phyloP scores from a whole-genome alignment of 2,888 invertebrate species.

The Orthonychiurus folsomi region DNA sequence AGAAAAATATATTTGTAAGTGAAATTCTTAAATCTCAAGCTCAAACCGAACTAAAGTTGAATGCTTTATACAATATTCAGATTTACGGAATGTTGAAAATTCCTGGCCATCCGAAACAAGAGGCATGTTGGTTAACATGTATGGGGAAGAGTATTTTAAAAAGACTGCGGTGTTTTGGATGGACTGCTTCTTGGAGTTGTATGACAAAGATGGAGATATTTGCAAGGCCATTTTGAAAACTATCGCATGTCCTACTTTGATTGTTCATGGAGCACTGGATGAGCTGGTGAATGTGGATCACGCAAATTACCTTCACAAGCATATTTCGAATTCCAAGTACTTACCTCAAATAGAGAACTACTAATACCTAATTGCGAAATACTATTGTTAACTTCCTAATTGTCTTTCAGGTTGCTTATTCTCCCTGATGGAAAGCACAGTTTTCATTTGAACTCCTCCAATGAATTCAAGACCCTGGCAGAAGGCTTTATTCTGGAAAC shows the following conservation, averaged over 20 bases:
- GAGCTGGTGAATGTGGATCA: conserved; percentile 65
- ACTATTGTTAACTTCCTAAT: neutral
- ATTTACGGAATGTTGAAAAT: conserved; percentile 14
- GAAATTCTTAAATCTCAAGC: neutral
- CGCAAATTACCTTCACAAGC: conserved; percentile 57
- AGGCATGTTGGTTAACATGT: conserved; percentile 23
- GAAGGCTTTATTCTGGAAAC: too few species aligned
- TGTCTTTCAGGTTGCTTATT: conserved; percentile 53
- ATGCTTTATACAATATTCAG: conserved; percentile 7
- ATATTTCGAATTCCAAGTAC: conserved; percentile 60
- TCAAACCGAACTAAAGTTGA: neutral
- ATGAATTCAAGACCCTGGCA: too few species aligned
- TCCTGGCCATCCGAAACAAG: conserved; percentile 21
- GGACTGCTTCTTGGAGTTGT: conserved; percentile 18
- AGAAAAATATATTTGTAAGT: conserved; percentile 48
- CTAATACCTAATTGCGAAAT: neutral
- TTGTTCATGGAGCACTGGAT: conserved; percentile 76
- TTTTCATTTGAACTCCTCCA: conserved; percentile 65
- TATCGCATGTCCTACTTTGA: conserved; percentile 65
- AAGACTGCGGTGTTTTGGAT: conserved; percentile 26
- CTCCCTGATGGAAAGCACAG: conserved; percentile 81
- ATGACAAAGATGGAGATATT: conserved; percentile 20
- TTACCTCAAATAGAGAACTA: conserved; percentile 40
- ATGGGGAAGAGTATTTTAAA: conserved; percentile 20
- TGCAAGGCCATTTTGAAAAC: conserved; percentile 49